Evolutionary conservation across 2,888 invertebrate genomes (phyloP).

Genomic region (Elegia similella): DNA sequence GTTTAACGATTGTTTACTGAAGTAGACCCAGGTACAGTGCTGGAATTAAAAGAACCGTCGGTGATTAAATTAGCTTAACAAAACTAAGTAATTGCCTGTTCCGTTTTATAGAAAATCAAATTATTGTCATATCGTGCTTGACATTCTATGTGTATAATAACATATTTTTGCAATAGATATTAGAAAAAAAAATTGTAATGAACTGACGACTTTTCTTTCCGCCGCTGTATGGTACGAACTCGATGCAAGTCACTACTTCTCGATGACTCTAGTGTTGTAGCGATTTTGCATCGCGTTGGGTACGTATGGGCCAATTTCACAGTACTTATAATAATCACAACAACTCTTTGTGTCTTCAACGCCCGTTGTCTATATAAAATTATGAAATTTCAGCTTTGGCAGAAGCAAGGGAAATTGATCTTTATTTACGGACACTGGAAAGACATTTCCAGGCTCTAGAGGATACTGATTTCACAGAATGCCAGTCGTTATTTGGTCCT

Average conservation of each 20-base stretch:
- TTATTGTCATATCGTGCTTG: too few species aligned
- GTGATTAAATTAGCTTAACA: not conserved
- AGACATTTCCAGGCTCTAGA: slow-evolving; percentile 90
- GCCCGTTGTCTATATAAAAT: not conserved
- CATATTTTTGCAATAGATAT: not conserved
- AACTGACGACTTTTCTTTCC: not conserved
- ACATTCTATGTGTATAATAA: not conserved
- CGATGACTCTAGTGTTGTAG: slow-evolving; percentile 16
- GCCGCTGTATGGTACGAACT: slow-evolving; percentile 3
- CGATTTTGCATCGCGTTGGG: slow-evolving; percentile 11
- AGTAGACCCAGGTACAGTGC: not conserved
- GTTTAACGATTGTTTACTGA: not conserved
- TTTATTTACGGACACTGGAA: slow-evolving; percentile 91
- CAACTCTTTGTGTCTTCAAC: not conserved
- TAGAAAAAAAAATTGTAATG: not conserved
- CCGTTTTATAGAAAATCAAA: too few species aligned
- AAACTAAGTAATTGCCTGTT: too few species aligned
- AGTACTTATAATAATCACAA: not conserved
- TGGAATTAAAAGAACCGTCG: not conserved
- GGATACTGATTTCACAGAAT: slow-evolving; percentile 93
- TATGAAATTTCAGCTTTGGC: slow-evolving; percentile 85
- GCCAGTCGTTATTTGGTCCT: slow-evolving; percentile 87
- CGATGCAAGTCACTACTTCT: slow-evolving; percentile 10
- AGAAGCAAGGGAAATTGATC: slow-evolving; percentile 94
- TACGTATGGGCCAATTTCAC: not conserved